These are phyloP conservation scores for Natrix natrix DNA, from an alignment of 2,797 vertebrate genomes.

Conservation along the genomic window DNA sequence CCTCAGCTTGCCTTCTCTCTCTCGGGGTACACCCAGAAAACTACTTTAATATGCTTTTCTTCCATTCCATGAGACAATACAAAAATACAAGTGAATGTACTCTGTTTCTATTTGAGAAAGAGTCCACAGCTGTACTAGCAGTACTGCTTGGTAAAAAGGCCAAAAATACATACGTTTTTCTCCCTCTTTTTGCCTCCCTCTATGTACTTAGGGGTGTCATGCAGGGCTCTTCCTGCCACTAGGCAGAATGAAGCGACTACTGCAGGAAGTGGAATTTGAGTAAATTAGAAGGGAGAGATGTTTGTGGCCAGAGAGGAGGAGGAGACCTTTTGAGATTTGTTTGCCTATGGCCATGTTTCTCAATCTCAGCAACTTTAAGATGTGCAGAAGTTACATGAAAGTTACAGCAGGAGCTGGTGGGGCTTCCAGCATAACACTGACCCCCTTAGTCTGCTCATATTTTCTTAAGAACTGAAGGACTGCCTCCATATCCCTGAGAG, in stretches of 20 bases:
- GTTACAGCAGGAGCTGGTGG: neutral
- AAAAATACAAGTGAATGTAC: neutral
- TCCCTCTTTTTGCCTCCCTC: neutral
- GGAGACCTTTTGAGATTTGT: neutral
- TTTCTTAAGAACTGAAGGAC: neutral
- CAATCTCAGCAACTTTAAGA: neutral
- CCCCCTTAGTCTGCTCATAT: neutral
- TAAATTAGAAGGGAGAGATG: neutral
- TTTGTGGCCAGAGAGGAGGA: neutral
- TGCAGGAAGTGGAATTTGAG: neutral
- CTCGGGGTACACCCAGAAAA: neutral
- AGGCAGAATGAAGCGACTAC: neutral
- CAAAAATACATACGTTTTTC: neutral
- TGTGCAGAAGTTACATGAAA: neutral
- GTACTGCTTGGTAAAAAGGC: neutral
- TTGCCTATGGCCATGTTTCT: neutral
- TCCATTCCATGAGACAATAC: neutral
- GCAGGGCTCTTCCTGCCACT: neutral
- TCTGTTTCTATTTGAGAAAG: neutral
- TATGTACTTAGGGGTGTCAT: neutral
- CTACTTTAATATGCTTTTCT: neutral
- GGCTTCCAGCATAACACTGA: neutral
- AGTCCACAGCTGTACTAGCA: neutral
- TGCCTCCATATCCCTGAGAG: neutral
- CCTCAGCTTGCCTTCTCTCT: neutral